phyloP scores from a whole-genome alignment of 2,888 invertebrate genomes.

The Pilophorus perplexus region DNA sequence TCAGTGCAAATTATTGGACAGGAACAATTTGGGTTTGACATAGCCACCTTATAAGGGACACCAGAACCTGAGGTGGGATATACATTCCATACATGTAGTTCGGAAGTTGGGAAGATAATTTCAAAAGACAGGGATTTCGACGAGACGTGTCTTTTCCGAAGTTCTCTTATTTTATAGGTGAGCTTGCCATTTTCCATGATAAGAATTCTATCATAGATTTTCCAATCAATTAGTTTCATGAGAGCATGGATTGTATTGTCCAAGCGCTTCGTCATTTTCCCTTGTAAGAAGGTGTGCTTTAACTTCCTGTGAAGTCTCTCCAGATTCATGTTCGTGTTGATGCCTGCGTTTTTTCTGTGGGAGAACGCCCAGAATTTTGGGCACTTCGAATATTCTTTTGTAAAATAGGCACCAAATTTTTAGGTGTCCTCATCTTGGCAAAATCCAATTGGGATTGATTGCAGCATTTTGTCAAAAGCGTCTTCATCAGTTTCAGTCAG shows the following conservation, averaged over 20 bases:
- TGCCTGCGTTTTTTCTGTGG: constrained; percentile 42
- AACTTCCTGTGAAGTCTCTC: constrained; percentile 47
- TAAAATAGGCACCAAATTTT: constrained; percentile 3
- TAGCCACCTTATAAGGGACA: too few species aligned
- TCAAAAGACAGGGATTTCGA: neutral
- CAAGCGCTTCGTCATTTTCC: constrained; percentile 44
- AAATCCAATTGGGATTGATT: neutral
- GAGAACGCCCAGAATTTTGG: constrained; percentile 45
- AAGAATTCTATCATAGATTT: neutral
- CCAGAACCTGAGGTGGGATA: neutral
- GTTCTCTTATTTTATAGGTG: neutral
- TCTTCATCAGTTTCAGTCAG: constrained; percentile 5
- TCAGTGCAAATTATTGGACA: neutral
- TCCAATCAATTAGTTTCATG: neutral
- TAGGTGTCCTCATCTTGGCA: neutral
- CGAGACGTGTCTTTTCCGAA: constrained; percentile 4
- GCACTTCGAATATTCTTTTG: neutral
- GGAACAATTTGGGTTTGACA: neutral
- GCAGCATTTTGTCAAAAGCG: neutral
- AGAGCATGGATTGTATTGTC: constrained; percentile 33
- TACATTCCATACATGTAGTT: neutral
- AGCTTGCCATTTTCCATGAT: neutral
- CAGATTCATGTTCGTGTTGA: too few species aligned
- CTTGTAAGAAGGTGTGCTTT: constrained; percentile 45
- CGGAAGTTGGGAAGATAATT: neutral